These are phyloP conservation scores for Centruroides sculpturatus DNA, from an alignment of 1,140 invertebrate species.

Conservation along the genomic window DNA sequence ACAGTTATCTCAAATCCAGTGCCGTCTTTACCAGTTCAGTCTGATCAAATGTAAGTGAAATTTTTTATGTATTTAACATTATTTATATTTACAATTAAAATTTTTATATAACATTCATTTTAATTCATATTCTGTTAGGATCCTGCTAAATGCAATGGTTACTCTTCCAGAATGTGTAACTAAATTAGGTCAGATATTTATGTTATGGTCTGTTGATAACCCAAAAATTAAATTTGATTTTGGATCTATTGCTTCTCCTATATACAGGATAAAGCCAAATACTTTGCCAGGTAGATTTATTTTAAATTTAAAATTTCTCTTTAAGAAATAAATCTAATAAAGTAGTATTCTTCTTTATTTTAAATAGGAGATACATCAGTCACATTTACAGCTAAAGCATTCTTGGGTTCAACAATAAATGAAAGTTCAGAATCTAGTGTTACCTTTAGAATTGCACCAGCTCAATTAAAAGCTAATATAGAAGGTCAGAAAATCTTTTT, in stretches of 20 bases:
- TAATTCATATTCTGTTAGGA: background rate
- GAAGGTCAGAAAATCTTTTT: no score
- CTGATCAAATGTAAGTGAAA: no score
- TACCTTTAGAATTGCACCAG: no score
- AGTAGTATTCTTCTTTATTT: background rate
- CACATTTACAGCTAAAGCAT: conserved; percentile 7
- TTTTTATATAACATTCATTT: no score
- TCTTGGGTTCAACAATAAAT: background rate
- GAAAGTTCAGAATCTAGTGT: background rate
- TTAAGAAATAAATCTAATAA: background rate
- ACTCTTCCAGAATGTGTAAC: conserved; percentile 5
- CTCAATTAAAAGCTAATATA: no score
- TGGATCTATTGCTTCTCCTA: background rate
- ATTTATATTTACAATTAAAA: no score
- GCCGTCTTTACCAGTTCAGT: background rate
- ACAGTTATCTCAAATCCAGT: background rate
- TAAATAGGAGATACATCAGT: conserved; percentile 6
- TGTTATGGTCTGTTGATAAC: conserved; percentile 11
- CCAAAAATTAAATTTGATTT: conserved; percentile 13
- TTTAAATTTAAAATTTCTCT: background rate
- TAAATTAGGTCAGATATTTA: background rate
- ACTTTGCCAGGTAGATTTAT: conserved; percentile 7
- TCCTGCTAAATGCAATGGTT: conserved; percentile 4
- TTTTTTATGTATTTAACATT: no score
- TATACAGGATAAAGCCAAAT: conserved; percentile 7